Conservation (phyloP, 1,140 invertebrate species). For the Micrasema longulum region DNA sequence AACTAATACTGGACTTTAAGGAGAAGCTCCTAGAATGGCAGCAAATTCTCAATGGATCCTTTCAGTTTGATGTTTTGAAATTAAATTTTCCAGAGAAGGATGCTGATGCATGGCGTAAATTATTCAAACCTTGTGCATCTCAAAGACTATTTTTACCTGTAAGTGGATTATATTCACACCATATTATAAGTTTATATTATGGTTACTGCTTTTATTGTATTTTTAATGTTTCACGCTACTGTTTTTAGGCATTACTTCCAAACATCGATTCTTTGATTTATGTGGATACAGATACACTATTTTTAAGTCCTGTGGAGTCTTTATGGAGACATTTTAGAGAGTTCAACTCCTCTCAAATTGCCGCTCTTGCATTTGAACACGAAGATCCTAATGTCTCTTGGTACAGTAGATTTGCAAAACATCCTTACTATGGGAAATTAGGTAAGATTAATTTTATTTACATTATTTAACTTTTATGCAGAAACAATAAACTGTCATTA, state of each 20-base stretch:
- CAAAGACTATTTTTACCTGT: slow-evolving; percentile 93
- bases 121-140: slow-evolving; percentile 94
- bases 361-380: slow-evolving; percentile 88
- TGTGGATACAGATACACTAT: slow-evolving; percentile 92
- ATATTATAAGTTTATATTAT: slow-evolving; percentile 14
- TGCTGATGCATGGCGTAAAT: slow-evolving; percentile 81
- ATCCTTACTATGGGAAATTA: slow-evolving; percentile 92
- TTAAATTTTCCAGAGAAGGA: slow-evolving; percentile 83
- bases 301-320: slow-evolving; percentile 83
- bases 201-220: slow-evolving; percentile 25
- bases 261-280: slow-evolving; percentile 91
- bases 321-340: slow-evolving; percentile 86
- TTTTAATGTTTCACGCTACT: not conserved
- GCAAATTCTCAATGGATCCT: slow-evolving; percentile 70
- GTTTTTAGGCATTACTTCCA: slow-evolving; percentile 76
- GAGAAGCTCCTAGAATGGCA: slow-evolving; percentile 83
- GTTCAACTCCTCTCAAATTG: slow-evolving; percentile 90
- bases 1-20: slow-evolving; percentile 74
- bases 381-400: slow-evolving; percentile 93
- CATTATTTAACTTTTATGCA: too few relatives aligned
- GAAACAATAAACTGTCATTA: too few relatives aligned
- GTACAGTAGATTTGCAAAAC: slow-evolving; percentile 95
- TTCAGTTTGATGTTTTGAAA: slow-evolving; percentile 80
- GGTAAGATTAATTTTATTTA: slow-evolving; percentile 73
- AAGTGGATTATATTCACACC: too few relatives aligned